phyloP scores from a whole-genome alignment of 2,888 invertebrate genomes.

The Drosophila siamana region DNA sequence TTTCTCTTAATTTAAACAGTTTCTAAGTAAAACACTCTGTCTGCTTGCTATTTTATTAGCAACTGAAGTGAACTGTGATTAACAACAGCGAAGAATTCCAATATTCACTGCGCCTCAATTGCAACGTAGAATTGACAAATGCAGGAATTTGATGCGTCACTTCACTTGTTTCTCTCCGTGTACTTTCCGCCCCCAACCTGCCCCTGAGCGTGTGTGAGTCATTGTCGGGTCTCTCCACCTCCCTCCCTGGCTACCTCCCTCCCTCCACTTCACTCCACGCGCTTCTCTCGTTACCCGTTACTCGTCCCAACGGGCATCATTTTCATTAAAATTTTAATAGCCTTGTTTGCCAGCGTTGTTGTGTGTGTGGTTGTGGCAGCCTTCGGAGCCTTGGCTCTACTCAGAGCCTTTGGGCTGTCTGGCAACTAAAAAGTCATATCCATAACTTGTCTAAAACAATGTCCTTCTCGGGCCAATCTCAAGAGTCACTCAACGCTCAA shows the following conservation, averaged over 20 bases:
- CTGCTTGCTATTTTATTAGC: no score
- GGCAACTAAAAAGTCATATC: slow-evolving; percentile 41
- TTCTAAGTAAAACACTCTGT: no score
- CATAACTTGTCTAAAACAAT: slow-evolving; percentile 44
- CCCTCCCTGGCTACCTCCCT: background rate
- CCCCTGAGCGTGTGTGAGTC: slow-evolving; percentile 52
- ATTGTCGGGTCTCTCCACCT: slow-evolving; percentile 44
- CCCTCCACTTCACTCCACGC: slow-evolving; percentile 11
- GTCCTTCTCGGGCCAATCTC: slow-evolving; percentile 14
- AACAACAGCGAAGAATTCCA: no score
- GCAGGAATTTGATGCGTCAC: no score
- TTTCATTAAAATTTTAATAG: slow-evolving; percentile 80
- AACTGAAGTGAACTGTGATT: no score
- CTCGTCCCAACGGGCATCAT: slow-evolving; percentile 67
- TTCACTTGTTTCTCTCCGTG: no score
- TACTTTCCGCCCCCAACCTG: background rate
- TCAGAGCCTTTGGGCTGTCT: slow-evolving; percentile 1
- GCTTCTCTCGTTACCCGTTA: slow-evolving; percentile 41
- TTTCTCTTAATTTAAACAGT: no score
- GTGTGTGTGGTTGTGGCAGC: no score
- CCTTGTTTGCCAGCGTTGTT: slow-evolving; percentile 39
- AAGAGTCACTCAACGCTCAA: slow-evolving; percentile 10
- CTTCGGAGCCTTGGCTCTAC: background rate
- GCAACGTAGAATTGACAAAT: no score
- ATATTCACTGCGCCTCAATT: no score